Base-by-base conservation (phyloP, 2,888 invertebrate species). In the Ypsolopha scabrella region DNA sequence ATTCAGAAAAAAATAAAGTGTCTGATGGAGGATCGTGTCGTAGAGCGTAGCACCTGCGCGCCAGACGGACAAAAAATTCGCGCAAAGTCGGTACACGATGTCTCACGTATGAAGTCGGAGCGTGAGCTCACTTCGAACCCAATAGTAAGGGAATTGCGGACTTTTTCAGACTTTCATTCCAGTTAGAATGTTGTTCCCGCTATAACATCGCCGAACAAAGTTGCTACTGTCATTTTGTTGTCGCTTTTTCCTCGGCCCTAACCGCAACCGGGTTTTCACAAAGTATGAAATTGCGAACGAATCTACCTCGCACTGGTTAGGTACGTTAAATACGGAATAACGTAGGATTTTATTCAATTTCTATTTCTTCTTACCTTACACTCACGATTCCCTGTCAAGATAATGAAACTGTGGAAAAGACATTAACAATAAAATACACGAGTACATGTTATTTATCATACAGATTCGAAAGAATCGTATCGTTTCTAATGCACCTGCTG, bases 31-130 rank as follows among this genome's bases (percentile, higher is more conserved):
- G 56, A 56, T 61, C 60, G 63, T 61, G 24, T 47, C 48, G 62
- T 64, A 63, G 65, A 61, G 63, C 61, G 61, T 60, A 63, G 74
- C 79, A 79, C 79, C 80, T 80, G 80, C 75, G 72, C 68, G 68
- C 72, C 75, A 79, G 77, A 80, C 77, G 64, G 63, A 62, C 70
- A 78, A 79, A 81, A 79, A 80, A 77, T 72, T 69, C 51, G 51
- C 54, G 53, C 56, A 55, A 60, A 58, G 44, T 53, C 53, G 57
- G 54, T 57, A 52, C 47, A 50, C 49, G 47, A 47, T 51, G 54
- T 45, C 45, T 41, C 55, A 53, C 51, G 54, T 53, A 65, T 68
- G 65, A 65, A 65, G 34, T 14, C 48, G 8, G 10, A 9, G 33
- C 34, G 35, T 39, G 49, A 50, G 35, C 24, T 41, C 50, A 41